A percentile compares a stretch with the other conserved stretches of the same genome.
These are phyloP conservation scores for Parthenolecanium corni DNA, from an alignment of 2,888 invertebrate genomes.

Conservation along the genomic window DNA sequence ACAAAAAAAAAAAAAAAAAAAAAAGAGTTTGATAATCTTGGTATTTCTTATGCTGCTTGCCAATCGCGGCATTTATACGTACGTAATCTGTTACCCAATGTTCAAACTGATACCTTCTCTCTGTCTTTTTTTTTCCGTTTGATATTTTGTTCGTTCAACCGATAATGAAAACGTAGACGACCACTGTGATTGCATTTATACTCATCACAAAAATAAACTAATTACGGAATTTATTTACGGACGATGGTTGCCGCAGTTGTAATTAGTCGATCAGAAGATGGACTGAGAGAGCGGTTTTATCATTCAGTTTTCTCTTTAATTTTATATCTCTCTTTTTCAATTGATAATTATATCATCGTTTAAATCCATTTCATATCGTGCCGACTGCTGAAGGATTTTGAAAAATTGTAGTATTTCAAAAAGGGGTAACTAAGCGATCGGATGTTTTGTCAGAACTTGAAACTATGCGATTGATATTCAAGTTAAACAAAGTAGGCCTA, in stretches of 20 bases:
- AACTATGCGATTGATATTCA: too few species aligned
- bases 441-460: too few species aligned
- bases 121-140: neutral
- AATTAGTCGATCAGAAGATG: slow-evolving; percentile 19
- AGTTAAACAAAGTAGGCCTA: too few species aligned
- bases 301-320: slow-evolving; percentile 4
- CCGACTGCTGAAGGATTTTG: too few species aligned
- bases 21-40: neutral
- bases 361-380: too few species aligned
- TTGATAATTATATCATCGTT: too few species aligned
- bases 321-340: too few species aligned
- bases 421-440: too few species aligned
- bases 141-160: neutral
- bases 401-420: too few species aligned
- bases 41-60: neutral
- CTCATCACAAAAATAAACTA: neutral
- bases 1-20: neutral
- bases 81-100: neutral
- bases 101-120: neutral
- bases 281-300: slow-evolving; percentile 2
- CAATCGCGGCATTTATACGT: neutral
- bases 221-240: neutral
- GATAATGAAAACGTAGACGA: neutral
- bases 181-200: slow-evolving; percentile 5
- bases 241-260: neutral